These are phyloP conservation scores for Listrodromus nycthemerus DNA, from an alignment of 2,888 invertebrate species.

Conservation along the genomic window DNA sequence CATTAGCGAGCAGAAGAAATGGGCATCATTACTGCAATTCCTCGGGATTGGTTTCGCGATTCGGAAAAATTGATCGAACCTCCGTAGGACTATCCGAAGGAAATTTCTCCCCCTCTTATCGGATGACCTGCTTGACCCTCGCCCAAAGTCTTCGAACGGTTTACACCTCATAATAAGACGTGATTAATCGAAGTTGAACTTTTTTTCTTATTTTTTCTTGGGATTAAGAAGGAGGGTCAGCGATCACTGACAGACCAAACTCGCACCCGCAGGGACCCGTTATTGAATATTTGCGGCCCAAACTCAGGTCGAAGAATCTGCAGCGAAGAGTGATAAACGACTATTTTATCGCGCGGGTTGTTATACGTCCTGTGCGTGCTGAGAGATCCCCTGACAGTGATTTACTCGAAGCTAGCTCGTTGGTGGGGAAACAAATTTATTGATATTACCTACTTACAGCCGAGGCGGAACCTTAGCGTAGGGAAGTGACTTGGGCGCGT, in stretches of 20 bases:
- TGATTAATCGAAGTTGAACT: constrained; percentile 26
- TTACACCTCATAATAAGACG: constrained; percentile 30
- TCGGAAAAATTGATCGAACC: constrained; percentile 37
- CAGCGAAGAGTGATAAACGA: constrained; percentile 62
- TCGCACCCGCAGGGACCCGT: constrained; percentile 18
- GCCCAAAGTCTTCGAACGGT: background rate
- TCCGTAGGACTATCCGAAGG: background rate
- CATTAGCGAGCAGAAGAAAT: background rate
- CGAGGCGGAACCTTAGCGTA: constrained; percentile 21
- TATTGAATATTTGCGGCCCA: constrained; percentile 25
- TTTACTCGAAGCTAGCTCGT: constrained; percentile 45
- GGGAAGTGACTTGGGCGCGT: constrained; percentile 3
- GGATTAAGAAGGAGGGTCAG: background rate
- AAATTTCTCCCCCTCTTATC: background rate
- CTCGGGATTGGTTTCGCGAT: background rate
- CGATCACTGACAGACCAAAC: constrained; percentile 16
- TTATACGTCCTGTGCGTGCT: constrained; percentile 10
- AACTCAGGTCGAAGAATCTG: constrained; percentile 20
- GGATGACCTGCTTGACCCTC: background rate
- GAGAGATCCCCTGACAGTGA: constrained; percentile 52
- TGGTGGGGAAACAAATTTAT: constrained; percentile 34
- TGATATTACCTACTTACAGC: constrained; percentile 57
- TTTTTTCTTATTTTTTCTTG: constrained; percentile 19
- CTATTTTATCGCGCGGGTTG: constrained; percentile 50
- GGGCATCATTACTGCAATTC: constrained; percentile 16